phyloP scores from a whole-genome alignment of 2,113 vertebrate species.

The Upupa epops region DNA sequence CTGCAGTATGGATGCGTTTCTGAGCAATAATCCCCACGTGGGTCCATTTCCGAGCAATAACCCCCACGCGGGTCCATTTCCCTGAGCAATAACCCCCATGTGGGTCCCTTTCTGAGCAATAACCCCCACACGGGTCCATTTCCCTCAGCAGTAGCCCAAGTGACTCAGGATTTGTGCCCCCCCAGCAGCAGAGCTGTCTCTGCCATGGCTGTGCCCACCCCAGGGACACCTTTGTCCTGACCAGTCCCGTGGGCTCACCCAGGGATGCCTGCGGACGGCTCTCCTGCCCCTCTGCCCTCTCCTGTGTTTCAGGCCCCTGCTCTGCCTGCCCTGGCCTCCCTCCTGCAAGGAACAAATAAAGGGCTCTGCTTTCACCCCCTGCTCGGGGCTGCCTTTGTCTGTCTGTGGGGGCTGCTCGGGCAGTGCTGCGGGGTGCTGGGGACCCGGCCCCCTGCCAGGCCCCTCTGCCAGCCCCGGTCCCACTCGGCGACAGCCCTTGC shows the following conservation, averaged over 20 bases:
- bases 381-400: constrained; percentile 38
- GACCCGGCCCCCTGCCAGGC: background rate
- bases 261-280: background rate
- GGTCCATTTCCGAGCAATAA: background rate
- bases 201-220: background rate
- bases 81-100: background rate
- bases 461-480: background rate
- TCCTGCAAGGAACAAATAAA: constrained; percentile 41
- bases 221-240: background rate
- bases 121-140: fast-evolving
- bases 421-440: background rate
- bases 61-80: fast-evolving
- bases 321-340: background rate
- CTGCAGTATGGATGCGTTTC: background rate
- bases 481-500: background rate
- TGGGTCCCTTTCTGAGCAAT: background rate
- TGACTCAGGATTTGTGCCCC: background rate
- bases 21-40: background rate
- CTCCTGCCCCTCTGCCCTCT: background rate
- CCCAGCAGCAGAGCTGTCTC: background rate
- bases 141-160: background rate
- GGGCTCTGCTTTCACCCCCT: constrained; percentile 43
- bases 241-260: background rate
- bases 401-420: background rate
- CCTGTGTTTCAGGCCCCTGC: background rate